Conservation (phyloP, 2,797 vertebrate species). For the Mormyrops boulengeri region DNA sequence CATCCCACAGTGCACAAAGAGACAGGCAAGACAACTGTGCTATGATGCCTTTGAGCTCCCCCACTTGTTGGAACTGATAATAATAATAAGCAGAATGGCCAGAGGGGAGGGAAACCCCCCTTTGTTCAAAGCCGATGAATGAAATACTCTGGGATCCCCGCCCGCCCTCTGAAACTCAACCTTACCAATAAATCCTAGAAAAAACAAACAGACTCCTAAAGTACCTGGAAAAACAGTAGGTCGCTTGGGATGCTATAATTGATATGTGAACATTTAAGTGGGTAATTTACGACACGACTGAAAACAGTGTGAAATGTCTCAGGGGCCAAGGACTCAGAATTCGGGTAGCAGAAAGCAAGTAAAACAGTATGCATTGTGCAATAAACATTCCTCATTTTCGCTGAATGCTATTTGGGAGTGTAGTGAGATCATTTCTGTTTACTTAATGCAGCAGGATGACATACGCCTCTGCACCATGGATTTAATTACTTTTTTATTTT, state of each 20-base stretch:
- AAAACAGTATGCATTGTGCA: background rate
- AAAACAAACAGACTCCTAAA: conserved; percentile 8
- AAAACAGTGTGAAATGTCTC: background rate
- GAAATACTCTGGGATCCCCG: background rate
- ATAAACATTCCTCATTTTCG: background rate
- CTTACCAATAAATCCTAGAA: background rate
- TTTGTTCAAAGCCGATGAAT: background rate
- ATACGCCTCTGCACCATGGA: background rate
- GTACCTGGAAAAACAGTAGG: background rate
- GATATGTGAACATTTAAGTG: background rate
- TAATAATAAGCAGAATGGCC: background rate
- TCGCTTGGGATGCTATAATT: background rate
- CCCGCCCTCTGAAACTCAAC: background rate
- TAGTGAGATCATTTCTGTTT: background rate
- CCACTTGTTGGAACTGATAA: background rate
- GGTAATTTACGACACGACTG: background rate
- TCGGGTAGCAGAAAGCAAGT: background rate
- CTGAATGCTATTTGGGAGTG: background rate
- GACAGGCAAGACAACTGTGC: background rate
- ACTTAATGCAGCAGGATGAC: background rate
- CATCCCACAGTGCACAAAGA: background rate
- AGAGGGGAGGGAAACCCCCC: background rate
- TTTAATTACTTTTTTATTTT: background rate
- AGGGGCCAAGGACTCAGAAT: background rate
- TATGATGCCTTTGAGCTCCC: background rate